phyloP scores from a whole-genome alignment of 2,113 vertebrate species.

The Toxostoma redivivum region DNA sequence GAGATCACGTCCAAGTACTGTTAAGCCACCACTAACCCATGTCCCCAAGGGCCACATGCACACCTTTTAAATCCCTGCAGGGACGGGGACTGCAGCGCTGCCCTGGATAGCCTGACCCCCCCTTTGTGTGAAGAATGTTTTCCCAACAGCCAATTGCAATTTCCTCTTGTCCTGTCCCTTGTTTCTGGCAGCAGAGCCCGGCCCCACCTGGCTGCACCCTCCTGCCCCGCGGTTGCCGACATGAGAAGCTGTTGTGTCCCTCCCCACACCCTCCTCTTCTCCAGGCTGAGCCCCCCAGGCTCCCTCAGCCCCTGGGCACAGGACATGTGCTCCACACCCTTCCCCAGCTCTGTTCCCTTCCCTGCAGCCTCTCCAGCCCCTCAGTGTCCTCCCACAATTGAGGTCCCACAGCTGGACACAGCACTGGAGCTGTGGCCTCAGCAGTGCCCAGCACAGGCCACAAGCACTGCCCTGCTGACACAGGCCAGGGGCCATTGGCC shows the following conservation, averaged over 20 bases:
- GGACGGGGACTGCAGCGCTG: fast-evolving
- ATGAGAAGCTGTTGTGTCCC: neutral
- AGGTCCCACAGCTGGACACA: too few relatives aligned
- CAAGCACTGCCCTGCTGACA: neutral
- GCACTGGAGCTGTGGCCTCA: neutral
- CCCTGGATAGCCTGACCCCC: neutral
- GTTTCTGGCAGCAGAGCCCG: neutral
- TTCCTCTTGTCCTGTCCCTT: too few relatives aligned
- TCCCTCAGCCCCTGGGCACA: neutral
- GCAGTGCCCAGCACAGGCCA: neutral
- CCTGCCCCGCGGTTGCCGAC: fast-evolving
- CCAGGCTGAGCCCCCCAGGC: neutral
- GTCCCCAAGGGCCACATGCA: neutral
- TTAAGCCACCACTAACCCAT: neutral
- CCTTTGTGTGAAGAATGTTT: neutral
- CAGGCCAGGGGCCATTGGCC: neutral
- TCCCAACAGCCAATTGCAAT: fast-evolving
- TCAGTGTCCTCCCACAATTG: fast-evolving
- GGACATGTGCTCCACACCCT: neutral
- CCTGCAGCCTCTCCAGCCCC: neutral
- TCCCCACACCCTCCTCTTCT: too few relatives aligned
- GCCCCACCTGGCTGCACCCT: too few relatives aligned
- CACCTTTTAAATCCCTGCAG: neutral
- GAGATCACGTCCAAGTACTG: neutral
- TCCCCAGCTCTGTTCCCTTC: neutral